Conservation (phyloP, 2,113 vertebrate genomes). For the Sakesphorus luctuosus region DNA sequence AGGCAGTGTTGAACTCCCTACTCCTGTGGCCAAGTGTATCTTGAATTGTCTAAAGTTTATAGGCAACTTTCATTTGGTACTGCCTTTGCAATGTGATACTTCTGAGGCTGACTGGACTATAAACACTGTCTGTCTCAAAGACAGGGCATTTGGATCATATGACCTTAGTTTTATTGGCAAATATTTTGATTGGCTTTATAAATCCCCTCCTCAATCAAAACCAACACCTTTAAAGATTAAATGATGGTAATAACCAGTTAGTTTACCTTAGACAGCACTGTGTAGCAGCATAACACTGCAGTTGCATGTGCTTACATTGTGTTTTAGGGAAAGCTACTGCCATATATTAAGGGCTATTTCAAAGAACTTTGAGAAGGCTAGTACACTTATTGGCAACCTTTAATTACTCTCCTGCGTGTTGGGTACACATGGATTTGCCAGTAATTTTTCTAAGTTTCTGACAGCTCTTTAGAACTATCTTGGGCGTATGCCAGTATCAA, state of each 20-base stretch:
- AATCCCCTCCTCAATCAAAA: not conserved
- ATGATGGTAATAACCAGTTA: not conserved
- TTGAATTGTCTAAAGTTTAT: not conserved
- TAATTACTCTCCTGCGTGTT: not conserved
- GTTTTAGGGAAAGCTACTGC: not conserved
- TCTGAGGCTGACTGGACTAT: not conserved
- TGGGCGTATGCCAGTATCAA: not conserved
- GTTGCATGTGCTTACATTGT: not conserved
- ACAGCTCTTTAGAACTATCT: not conserved
- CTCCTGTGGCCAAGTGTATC: not conserved
- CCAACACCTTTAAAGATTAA: not conserved
- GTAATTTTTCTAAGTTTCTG: not conserved
- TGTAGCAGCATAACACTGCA: not conserved
- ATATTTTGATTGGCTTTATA: not conserved
- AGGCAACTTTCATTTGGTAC: not conserved
- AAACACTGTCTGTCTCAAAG: not conserved
- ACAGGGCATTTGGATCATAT: not conserved
- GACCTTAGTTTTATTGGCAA: not conserved
- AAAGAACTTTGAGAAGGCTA: not conserved
- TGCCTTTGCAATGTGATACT: not conserved
- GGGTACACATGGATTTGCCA: not conserved
- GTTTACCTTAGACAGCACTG: not conserved
- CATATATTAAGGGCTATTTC: not conserved
- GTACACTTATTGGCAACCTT: not conserved
- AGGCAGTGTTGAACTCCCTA: fast-evolving